A percentile compares a stretch with the other conserved stretches of the same genome.
These are phyloP conservation scores for Sebastes kiyomatsui DNA, from an alignment of 2,797 vertebrate species.

Conservation along the genomic window DNA sequence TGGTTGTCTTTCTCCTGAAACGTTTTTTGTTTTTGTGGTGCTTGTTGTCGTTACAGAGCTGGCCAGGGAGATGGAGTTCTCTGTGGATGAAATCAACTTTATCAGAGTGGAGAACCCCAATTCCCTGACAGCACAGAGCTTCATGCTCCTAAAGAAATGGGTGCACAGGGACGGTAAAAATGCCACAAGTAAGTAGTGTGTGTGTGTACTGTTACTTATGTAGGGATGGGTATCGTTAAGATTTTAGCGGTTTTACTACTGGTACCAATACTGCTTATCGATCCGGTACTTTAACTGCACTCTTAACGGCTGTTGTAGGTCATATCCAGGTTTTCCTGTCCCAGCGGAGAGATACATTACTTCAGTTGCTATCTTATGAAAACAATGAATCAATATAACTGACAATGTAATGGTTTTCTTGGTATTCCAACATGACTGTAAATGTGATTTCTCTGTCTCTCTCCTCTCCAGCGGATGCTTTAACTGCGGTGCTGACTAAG, in stretches of 20 bases:
- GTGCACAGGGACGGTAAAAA: slow-evolving; percentile 98
- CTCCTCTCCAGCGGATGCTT: slow-evolving; percentile 92
- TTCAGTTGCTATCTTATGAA: not conserved
- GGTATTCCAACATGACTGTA: not conserved
- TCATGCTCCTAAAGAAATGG: slow-evolving; percentile 99
- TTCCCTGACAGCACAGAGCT: slow-evolving; percentile 98
- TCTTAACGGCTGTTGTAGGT: not conserved
- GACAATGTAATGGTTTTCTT: not conserved
- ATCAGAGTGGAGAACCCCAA: slow-evolving; percentile 99
- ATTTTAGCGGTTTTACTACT: too few relatives aligned
- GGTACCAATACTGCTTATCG: too few relatives aligned
- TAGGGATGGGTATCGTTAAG: too few relatives aligned
- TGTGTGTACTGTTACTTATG: not conserved
- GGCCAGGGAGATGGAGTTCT: slow-evolving; percentile 99
- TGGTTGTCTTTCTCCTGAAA: not conserved
- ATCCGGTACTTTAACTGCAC: too few relatives aligned
- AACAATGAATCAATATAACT: not conserved
- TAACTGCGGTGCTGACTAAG: slow-evolving; percentile 98
- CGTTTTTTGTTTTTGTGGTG: not conserved
- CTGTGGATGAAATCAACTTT: slow-evolving; percentile 99
- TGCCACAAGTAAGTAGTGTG: slow-evolving; percentile 94
- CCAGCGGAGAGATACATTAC: not conserved
- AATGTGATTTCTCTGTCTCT: slow-evolving; percentile 11
- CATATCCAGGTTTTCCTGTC: not conserved
- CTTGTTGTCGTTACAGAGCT: slow-evolving; percentile 86